A percentile compares a stretch with the other conserved stretches of the same genome.
phyloP scores from a whole-genome alignment of 2,113 vertebrate species.

The Sterrhoptilus dennistouni region DNA sequence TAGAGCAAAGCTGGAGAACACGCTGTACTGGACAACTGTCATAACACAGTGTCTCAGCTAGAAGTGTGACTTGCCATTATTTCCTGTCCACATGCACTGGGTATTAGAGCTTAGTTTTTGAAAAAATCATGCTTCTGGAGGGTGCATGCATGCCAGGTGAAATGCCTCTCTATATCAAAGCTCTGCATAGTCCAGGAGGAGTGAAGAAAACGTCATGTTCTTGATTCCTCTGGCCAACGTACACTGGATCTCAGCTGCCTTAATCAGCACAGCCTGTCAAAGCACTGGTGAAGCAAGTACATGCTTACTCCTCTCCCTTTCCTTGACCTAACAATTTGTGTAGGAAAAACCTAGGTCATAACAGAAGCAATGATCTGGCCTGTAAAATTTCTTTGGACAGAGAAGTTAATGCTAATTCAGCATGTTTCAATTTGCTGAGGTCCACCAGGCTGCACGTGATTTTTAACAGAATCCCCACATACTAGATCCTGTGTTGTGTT shows the following conservation, averaged over 20 bases:
- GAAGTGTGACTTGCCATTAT: not conserved
- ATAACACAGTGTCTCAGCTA: not conserved
- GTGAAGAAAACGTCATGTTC: not conserved
- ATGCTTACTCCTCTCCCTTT: not conserved
- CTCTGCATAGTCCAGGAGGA: not conserved
- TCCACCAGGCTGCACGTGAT: not conserved
- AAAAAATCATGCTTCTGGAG: not conserved
- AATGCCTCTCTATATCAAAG: not conserved
- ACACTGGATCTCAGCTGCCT: not conserved
- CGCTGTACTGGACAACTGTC: not conserved
- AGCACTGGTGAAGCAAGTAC: not conserved
- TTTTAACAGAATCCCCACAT: not conserved
- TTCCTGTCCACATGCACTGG: not conserved
- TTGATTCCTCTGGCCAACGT: not conserved
- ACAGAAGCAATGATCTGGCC: not conserved
- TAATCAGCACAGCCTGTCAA: not conserved
- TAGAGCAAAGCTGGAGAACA: not conserved
- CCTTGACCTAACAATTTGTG: not conserved
- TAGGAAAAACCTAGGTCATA: not conserved
- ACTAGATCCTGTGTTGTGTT: not conserved
- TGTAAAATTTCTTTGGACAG: not conserved
- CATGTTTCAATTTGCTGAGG: not conserved
- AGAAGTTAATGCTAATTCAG: not conserved
- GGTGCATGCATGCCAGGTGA: fast-evolving
- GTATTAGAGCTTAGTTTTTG: not conserved